These are phyloP conservation scores for Sphaerophoria rueppellii DNA, from an alignment of 2,888 invertebrate species.

Conservation along the genomic window DNA sequence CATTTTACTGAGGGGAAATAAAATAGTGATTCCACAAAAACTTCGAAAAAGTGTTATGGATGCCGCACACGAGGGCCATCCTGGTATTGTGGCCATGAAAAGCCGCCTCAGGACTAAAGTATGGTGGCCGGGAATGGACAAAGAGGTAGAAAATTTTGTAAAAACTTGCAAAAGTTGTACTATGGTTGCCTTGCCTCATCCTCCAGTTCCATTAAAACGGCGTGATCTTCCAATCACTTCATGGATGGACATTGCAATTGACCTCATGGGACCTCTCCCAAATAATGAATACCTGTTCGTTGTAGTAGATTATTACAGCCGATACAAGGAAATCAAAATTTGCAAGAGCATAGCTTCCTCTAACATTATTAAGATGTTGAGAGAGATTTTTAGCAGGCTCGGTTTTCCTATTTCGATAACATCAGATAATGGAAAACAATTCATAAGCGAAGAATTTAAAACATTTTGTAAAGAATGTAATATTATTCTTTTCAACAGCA, in stretches of 20 bases:
- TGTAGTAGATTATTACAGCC: constrained; percentile 55
- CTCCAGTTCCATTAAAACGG: constrained; percentile 42
- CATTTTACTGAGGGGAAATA: constrained; percentile 61
- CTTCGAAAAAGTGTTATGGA: constrained; percentile 68
- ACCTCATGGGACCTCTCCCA: constrained; percentile 53
- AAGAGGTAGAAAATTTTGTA: constrained; percentile 74
- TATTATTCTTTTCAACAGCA: constrained; percentile 48
- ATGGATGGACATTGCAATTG: constrained; percentile 54
- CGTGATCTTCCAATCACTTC: constrained; percentile 45
- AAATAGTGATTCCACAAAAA: constrained; percentile 60
- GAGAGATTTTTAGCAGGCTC: constrained; percentile 56
- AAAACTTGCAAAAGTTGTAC: constrained; percentile 55
- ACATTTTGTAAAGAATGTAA: constrained; percentile 57
- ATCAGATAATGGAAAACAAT: constrained; percentile 68
- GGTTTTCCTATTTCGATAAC: constrained; percentile 66
- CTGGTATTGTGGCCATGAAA: constrained; percentile 78
- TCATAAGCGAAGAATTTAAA: constrained; percentile 68
- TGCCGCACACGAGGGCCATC: constrained; percentile 78
- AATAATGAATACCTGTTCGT: constrained; percentile 58
- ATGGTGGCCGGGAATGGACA: constrained; percentile 79
- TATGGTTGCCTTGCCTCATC: constrained; percentile 41
- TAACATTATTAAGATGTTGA: constrained; percentile 46
- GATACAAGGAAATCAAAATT: constrained; percentile 56
- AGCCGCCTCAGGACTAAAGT: constrained; percentile 62
- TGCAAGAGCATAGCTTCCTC: constrained; percentile 41